Base-by-base conservation (phyloP, 2,888 invertebrate species). In the Cheilosia impressa region DNA sequence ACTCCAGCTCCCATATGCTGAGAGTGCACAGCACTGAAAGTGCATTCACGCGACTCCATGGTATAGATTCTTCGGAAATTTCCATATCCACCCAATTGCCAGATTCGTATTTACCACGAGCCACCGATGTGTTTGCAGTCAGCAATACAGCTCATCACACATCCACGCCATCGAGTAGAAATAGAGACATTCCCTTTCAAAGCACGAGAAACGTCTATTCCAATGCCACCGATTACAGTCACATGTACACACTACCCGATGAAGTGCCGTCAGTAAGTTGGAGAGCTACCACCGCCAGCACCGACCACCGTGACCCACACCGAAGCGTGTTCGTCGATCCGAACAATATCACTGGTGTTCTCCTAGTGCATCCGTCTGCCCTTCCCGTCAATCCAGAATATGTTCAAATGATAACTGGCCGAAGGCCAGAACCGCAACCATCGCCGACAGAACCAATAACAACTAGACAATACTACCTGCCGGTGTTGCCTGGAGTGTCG, bases 1-100 rank as follows among this genome's bases (percentile, higher is more conserved):
- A 91, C 80, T 88, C 88, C 81, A 91, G 90, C 76, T 90, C 90
- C 47, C 91, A 91, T 79, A 89, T 89, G 89, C 87, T 92, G 81
- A 90, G 89, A 69, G 91, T 92, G 45, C 90, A 88, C 65, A 89
- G 82, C 63, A 72, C 81, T 7, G 85, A 88, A 62, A 88, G 87
- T 50, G 79, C 87, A 24, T 87, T 88, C 52, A 88, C 88, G 2
- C 85, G 88, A 62, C 88, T 53, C 4, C 52, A 78, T 66, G 52
- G 43, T 65, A 27, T 55, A 53, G 87, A 82, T 58, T 68, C 73
- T 58, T 71, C 75, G 27, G 84, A 85, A 66, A 76, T 76, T 27
- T 76, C 75, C 27, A 57, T 72, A 17, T 71, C 85, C 17, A 81
- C 73, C 31, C 60, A 60, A 71, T 62, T 76, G 41, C 71, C 87